Percentiles rank a stretch among this genome's conserved stretches.
These are phyloP conservation scores for Tortrix viridana DNA, from an alignment of 2,888 invertebrate species.

Conservation along the genomic window DNA sequence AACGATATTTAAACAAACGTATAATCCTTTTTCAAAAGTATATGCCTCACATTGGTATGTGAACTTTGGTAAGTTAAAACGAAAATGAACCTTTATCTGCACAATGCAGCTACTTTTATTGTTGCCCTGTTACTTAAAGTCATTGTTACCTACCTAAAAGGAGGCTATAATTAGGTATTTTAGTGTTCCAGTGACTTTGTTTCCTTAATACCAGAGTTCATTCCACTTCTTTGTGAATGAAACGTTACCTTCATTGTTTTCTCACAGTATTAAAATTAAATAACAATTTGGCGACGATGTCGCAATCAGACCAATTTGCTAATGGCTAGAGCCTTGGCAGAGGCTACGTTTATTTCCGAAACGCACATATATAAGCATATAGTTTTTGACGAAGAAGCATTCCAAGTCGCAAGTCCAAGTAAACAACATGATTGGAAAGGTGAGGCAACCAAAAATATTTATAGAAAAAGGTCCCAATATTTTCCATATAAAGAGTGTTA, in stretches of 20 bases:
- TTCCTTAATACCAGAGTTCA: conserved; percentile 33
- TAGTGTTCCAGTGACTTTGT: conserved; percentile 19
- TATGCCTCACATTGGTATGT: too few species aligned
- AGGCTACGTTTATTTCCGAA: conserved; percentile 63
- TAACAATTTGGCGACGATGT: conserved; percentile 46
- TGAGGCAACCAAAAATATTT: conserved; percentile 5
- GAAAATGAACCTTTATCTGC: too few species aligned
- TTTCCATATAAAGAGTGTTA: too few species aligned
- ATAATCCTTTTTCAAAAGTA: too few species aligned
- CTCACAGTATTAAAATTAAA: conserved; percentile 49
- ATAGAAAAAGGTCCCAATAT: neutral
- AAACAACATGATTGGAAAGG: conserved; percentile 41
- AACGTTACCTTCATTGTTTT: conserved; percentile 41
- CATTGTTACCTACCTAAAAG: conserved; percentile 2
- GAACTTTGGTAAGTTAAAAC: too few species aligned
- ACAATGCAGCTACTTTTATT: conserved; percentile 17
- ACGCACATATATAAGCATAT: conserved; percentile 64
- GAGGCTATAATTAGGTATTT: conserved; percentile 15
- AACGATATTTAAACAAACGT: too few species aligned
- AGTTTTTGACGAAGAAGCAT: conserved; percentile 56
- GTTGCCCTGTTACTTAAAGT: conserved; percentile 14
- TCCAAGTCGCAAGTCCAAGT: conserved; percentile 46
- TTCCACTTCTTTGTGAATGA: conserved; percentile 29
- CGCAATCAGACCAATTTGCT: conserved; percentile 48
- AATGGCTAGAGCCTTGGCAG: conserved; percentile 61